phyloP scores from a whole-genome alignment of 1,140 invertebrate genomes.

The Drosophila teissieri region DNA sequence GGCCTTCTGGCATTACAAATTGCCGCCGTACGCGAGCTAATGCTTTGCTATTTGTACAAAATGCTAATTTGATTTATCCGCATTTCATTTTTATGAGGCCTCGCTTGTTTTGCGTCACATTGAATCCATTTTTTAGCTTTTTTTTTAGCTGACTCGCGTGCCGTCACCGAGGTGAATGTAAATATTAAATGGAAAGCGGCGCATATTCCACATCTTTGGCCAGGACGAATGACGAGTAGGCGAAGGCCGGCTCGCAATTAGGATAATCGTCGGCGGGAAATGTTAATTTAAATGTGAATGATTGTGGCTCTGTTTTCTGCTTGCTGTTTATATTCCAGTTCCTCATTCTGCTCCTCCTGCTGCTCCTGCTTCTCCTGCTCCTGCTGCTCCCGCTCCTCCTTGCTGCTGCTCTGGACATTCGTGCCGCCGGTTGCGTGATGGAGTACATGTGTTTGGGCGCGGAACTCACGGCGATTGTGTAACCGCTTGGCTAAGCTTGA shows the following conservation, averaged over 20 bases:
- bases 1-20: constrained; percentile 65
- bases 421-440: constrained; percentile 63
- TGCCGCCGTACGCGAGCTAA: constrained; percentile 61
- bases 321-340: neutral
- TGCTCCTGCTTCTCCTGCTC: neutral
- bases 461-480: constrained; percentile 55
- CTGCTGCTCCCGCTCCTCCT: neutral
- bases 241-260: constrained; percentile 69
- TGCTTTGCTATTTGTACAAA: constrained; percentile 75
- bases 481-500: constrained; percentile 69
- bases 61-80: constrained; percentile 83
- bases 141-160: constrained; percentile 72
- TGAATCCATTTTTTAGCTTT: constrained; percentile 69
- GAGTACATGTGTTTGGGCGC: constrained; percentile 41
- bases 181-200: constrained; percentile 23
- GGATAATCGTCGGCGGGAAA: constrained; percentile 82
- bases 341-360: neutral
- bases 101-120: constrained; percentile 35
- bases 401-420: constrained; percentile 35
- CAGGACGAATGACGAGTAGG: constrained; percentile 17
- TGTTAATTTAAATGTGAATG: constrained; percentile 84
- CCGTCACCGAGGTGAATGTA: constrained; percentile 17
- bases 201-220: constrained; percentile 48
- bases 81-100: constrained; percentile 52
- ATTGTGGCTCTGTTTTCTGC: constrained; percentile 53